phyloP scores from a whole-genome alignment of 2,797 vertebrate species.

The Anabacerthia variegaticeps region DNA sequence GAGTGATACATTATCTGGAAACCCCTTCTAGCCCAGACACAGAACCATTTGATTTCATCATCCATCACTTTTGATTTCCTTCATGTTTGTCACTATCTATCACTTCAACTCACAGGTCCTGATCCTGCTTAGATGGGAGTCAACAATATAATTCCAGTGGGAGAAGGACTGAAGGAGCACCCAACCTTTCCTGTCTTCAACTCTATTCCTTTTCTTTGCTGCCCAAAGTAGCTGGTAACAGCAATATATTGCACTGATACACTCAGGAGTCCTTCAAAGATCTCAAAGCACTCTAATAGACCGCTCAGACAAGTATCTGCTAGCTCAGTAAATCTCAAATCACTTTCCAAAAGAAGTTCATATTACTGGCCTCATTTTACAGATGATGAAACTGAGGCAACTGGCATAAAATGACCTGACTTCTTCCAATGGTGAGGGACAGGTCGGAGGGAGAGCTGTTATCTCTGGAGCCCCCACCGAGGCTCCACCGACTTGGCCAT shows the following conservation, averaged over 20 bases:
- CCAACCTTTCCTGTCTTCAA: neutral
- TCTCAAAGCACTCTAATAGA: slow-evolving; percentile 11
- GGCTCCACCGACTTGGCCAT: neutral
- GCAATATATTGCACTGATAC: neutral
- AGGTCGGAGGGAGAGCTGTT: neutral
- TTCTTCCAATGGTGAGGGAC: neutral
- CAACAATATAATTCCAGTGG: neutral
- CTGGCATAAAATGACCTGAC: neutral
- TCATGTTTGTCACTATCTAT: slow-evolving; percentile 34
- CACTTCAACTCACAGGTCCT: slow-evolving; percentile 14
- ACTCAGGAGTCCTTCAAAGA: neutral
- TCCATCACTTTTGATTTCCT: slow-evolving; percentile 48
- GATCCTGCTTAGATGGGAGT: neutral
- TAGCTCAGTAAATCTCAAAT: slow-evolving; percentile 37
- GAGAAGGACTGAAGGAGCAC: neutral
- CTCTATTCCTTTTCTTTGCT: neutral
- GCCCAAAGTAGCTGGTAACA: neutral
- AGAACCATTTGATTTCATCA: slow-evolving; percentile 38
- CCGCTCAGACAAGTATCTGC: slow-evolving; percentile 12
- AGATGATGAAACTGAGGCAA: slow-evolving; percentile 30
- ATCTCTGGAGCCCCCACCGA: neutral
- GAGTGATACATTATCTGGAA: slow-evolving; percentile 57
- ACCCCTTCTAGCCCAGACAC: slow-evolving; percentile 19
- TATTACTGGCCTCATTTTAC: slow-evolving; percentile 48
- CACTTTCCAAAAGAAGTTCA: slow-evolving; percentile 43